A percentile compares a stretch with the other conserved stretches of the same genome.
These are phyloP conservation scores for Actenoides hombroni DNA, from an alignment of 2,113 vertebrate genomes.

Conservation along the genomic window DNA sequence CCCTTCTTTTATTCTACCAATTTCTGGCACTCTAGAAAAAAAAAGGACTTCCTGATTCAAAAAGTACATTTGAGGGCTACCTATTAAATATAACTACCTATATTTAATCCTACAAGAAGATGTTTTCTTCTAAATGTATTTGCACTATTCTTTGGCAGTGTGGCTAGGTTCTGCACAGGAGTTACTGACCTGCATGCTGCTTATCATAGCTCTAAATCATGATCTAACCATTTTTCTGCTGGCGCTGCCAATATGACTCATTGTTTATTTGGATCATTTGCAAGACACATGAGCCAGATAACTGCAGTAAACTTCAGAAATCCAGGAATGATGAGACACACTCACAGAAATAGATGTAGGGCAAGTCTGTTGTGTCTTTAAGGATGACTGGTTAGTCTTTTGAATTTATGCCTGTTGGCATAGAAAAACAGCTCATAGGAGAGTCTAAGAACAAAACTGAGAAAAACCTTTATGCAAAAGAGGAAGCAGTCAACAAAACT, in stretches of 20 bases:
- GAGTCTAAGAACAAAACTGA: neutral
- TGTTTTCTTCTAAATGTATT: neutral
- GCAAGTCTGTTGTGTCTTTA: neutral
- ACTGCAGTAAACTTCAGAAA: neutral
- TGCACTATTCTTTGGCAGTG: fast-evolving
- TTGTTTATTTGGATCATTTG: neutral
- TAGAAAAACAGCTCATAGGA: neutral
- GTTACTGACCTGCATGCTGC: neutral
- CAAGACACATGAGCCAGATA: neutral
- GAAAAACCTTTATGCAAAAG: neutral
- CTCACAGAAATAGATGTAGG: neutral
- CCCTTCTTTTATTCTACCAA: neutral
- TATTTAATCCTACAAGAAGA: neutral
- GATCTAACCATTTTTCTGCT: neutral
- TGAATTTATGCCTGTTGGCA: neutral
- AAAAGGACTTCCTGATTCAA: neutral
- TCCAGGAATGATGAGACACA: neutral
- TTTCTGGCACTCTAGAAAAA: neutral
- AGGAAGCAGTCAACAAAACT: neutral
- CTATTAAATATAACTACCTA: neutral
- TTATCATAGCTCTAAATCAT: neutral
- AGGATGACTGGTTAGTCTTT: neutral
- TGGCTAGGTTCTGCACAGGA: neutral
- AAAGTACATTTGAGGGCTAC: neutral
- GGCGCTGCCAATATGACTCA: neutral